Conservation (phyloP, 2,797 vertebrate species). For the Uromys caudimaculatus region DNA sequence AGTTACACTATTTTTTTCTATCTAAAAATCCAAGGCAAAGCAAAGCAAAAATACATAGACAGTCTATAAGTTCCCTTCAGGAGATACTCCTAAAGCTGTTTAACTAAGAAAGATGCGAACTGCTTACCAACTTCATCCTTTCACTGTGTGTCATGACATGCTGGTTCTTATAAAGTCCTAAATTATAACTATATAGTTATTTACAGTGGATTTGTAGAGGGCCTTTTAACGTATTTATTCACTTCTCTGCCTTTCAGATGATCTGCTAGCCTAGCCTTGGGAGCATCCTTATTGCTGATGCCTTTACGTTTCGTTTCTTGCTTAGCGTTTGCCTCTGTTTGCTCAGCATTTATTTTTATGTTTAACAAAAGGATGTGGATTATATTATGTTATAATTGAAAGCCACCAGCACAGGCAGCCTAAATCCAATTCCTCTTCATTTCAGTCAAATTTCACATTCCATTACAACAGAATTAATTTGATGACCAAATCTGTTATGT, state of each 20-base stretch:
- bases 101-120: conserved; percentile 4
- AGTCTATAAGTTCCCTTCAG: not conserved
- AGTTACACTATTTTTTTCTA: not conserved
- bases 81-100: not conserved
- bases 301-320: conserved; percentile 52
- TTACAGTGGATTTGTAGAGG: not conserved
- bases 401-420: conserved; percentile 66
- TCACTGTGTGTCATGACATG: not conserved
- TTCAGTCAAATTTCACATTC: conserved; percentile 85
- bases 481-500: conserved; percentile 81
- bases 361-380: conserved; percentile 76
- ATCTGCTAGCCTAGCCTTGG: conserved; percentile 56
- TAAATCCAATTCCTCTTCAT: conserved; percentile 79
- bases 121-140: not conserved
- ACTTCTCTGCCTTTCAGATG: conserved; percentile 20
- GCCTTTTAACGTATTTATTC: not conserved
- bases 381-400: conserved; percentile 77
- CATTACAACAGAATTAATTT: conserved; percentile 83
- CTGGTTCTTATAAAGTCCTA: not conserved
- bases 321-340: conserved; percentile 72
- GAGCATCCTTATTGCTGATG: conserved; percentile 49
- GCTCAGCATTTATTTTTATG: conserved; percentile 81
- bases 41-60: not conserved
- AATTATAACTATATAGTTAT: not conserved
- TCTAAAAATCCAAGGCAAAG: not conserved